Evolutionary conservation across 1,140 invertebrate species (phyloP), one percentile per base, ranked within the genome.

Genomic region (Drosophila pachea): DNA sequence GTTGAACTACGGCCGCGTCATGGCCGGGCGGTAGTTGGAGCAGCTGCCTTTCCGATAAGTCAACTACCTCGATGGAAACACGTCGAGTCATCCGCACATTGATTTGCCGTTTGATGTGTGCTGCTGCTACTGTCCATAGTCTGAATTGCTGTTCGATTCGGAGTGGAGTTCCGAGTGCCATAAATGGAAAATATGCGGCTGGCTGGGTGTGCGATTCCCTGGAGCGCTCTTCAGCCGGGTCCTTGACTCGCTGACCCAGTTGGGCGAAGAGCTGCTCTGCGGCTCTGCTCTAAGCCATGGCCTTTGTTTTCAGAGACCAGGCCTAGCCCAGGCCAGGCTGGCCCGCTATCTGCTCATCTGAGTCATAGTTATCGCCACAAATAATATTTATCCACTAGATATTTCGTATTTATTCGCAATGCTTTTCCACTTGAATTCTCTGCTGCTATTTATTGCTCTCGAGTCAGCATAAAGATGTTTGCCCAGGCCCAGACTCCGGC

Each of bases 241-340:
- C 81, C 81, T 84, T 84, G 81, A 86, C 82, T 86, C 55, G 81
- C 81, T 86, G 82, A 86, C 81, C 77, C 76, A 86, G 67, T 86
- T 86, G 71, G 40, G 50, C 68, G 31, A 35, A 54, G 16, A 62
- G 43, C 36, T n/a, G n/a, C n/a, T n/a, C n/a, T n/a, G n/a, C n/a
- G n/a, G n/a, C n/a, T n/a, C n/a, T n/a, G n/a, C n/a, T n/a, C n/a
- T 58, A 32, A 38, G n/a, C 58, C 40, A 53, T 63, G 78, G 78
- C 49, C 67, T 68, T 73, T 82, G 65, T 61, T 72, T 84, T 53
- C 48, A 56, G 48, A 50, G 64, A 48, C 58, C 29, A 12, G 9
- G 40, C 42, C 49, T 56, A 12, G 32, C 9, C 38, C 31, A 42
- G 42, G 14, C 38, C n/a, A 29, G 47, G 7, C 58, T 48, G 36